Conservation (phyloP, 2,113 vertebrate species). For the Coptodon bakossiorum region DNA sequence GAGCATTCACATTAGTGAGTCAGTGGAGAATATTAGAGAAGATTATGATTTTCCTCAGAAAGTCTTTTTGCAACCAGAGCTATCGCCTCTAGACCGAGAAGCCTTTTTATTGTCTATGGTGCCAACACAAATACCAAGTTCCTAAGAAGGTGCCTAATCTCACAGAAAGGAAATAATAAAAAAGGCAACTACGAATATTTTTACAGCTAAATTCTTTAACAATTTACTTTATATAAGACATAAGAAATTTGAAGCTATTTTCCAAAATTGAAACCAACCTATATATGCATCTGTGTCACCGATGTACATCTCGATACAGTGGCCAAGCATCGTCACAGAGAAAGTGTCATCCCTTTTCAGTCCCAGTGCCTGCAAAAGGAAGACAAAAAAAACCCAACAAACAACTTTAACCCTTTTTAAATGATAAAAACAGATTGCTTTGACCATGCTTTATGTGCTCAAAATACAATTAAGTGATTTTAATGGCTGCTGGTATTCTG, state of each 20-base stretch:
- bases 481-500: background rate
- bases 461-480: background rate
- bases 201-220: background rate
- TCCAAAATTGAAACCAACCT: slow-evolving; percentile 27
- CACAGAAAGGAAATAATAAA: background rate
- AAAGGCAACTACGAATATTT: background rate
- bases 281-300: slow-evolving; percentile 98
- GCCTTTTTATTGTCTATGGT: background rate
- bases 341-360: slow-evolving; percentile 96
- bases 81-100: background rate
- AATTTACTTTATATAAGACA: background rate
- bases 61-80: background rate
- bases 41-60: background rate
- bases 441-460: background rate
- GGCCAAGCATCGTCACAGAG: slow-evolving; percentile 97
- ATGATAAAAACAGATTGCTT: background rate
- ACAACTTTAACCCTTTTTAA: background rate
- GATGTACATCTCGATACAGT: slow-evolving; percentile 99
- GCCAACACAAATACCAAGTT: background rate
- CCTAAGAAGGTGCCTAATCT: background rate
- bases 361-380: slow-evolving; percentile 84
- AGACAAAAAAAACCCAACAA: rapidly evolving
- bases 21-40: background rate
- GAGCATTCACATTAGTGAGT: background rate
- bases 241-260: background rate